A percentile compares a stretch with the other conserved stretches of the same genome.
Evolutionary conservation across 2,113 vertebrate genomes (phyloP).

Genomic region (Coptodon bakossiorum): DNA sequence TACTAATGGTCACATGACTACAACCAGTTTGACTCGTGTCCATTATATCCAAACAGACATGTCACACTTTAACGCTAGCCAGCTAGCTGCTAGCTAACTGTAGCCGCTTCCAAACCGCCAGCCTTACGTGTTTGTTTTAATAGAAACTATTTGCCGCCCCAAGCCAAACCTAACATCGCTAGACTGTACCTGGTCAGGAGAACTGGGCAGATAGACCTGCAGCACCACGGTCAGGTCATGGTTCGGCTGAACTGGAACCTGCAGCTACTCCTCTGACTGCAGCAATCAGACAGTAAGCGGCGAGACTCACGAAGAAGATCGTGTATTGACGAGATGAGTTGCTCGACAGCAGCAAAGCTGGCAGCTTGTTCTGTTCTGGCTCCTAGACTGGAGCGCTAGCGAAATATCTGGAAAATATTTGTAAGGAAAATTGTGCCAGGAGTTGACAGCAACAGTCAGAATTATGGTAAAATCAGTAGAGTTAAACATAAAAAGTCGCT

Average conservation of each 20-base stretch:
- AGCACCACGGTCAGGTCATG: constrained; percentile 31
- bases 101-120: neutral
- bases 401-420: neutral
- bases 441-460: neutral
- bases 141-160: neutral
- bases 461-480: too few relatives aligned
- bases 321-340: neutral
- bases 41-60: neutral
- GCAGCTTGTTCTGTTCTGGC: accelerated
- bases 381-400: neutral
- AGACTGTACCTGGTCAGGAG: constrained; percentile 40
- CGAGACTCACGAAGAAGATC: neutral
- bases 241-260: neutral
- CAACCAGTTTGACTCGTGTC: neutral
- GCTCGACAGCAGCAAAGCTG: neutral
- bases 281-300: neutral
- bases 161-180: neutral
- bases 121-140: neutral
- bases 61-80: neutral
- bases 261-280: neutral
- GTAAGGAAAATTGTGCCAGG: neutral
- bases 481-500: neutral
- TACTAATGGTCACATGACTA: neutral
- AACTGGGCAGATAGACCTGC: neutral
- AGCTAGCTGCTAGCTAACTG: constrained; percentile 1